Percentiles rank a stretch among this genome's conserved stretches.
Evolutionary conservation across 2,113 vertebrate genomes (phyloP).

Genomic region (Salvelinus sp.): DNA sequence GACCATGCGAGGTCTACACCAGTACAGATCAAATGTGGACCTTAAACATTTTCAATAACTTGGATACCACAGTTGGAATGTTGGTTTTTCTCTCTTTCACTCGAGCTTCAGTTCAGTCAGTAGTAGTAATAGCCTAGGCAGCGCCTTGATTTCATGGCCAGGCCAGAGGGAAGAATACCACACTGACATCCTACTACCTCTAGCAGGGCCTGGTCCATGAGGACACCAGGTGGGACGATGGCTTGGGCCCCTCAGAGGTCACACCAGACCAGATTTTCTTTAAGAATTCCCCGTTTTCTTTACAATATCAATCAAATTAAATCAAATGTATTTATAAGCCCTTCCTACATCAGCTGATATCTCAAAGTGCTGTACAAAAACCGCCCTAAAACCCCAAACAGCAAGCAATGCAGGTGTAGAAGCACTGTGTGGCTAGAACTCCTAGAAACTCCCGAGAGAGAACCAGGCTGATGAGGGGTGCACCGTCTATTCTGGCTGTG

Average conservation of each 20-base stretch:
- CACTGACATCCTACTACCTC: slow-evolving; percentile 63
- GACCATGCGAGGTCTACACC: too few relatives aligned
- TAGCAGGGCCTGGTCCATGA: slow-evolving; percentile 55
- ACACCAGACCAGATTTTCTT: slow-evolving; percentile 35
- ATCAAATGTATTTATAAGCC: too few relatives aligned
- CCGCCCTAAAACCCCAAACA: too few relatives aligned
- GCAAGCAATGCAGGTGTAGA: too few relatives aligned
- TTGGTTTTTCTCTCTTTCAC: slow-evolving; percentile 23
- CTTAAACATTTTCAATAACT: too few relatives aligned
- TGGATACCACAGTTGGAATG: not conserved
- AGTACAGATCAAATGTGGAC: too few relatives aligned
- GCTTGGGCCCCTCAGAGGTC: slow-evolving; percentile 42
- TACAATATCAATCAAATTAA: not conserved
- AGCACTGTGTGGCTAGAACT: too few relatives aligned
- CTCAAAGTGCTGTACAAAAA: too few relatives aligned
- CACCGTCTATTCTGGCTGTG: too few relatives aligned
- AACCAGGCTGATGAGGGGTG: too few relatives aligned
- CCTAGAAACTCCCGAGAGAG: too few relatives aligned
- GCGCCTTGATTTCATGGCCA: slow-evolving; percentile 45
- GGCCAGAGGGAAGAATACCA: slow-evolving; percentile 62
- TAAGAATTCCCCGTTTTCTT: slow-evolving; percentile 18
- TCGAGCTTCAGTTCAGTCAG: slow-evolving; percentile 39
- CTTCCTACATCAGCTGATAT: too few relatives aligned
- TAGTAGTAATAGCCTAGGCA: slow-evolving; percentile 46
- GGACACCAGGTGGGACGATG: slow-evolving; percentile 61